These are phyloP conservation scores for Atta texana DNA, from an alignment of 1,140 invertebrate genomes.

Conservation along the genomic window DNA sequence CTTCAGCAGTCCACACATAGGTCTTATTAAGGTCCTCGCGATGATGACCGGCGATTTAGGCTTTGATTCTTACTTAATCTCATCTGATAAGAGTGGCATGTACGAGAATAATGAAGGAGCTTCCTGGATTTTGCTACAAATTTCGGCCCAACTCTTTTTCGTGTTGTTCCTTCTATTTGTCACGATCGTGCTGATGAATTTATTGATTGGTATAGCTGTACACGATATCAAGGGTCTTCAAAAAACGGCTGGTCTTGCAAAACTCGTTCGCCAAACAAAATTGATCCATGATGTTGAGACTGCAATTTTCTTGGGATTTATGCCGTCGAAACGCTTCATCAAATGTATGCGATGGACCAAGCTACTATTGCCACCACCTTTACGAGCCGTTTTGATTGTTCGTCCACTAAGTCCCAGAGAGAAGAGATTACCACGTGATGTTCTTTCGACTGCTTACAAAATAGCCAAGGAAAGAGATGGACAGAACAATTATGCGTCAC, in stretches of 20 bases:
- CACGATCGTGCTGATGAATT: slow-evolving; percentile 93
- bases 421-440: slow-evolving; percentile 91
- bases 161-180: slow-evolving; percentile 92
- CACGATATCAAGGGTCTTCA: slow-evolving; percentile 93
- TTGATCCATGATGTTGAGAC: slow-evolving; percentile 91
- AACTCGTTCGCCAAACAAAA: slow-evolving; percentile 92
- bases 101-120: slow-evolving; percentile 78
- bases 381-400: slow-evolving; percentile 92
- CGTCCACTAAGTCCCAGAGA: slow-evolving; percentile 93
- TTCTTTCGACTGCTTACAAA: slow-evolving; percentile 91
- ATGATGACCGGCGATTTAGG: slow-evolving; percentile 96
- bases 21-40: slow-evolving; percentile 93
- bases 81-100: slow-evolving; percentile 87
- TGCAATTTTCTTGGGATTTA: slow-evolving; percentile 90
- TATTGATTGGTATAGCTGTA: slow-evolving; percentile 93
- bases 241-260: slow-evolving; percentile 91
- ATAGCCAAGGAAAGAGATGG: slow-evolving; percentile 89
- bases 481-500: slow-evolving; percentile 80
- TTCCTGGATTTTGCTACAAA: slow-evolving; percentile 87
- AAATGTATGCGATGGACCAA: slow-evolving; percentile 91
- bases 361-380: slow-evolving; percentile 91
- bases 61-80: slow-evolving; percentile 89
- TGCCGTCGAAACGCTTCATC: slow-evolving; percentile 89
- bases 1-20: slow-evolving; percentile 92
- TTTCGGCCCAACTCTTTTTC: slow-evolving; percentile 91